These are phyloP conservation scores for Ceratina calcarata DNA, from an alignment of 1,140 invertebrate species.

Conservation along the genomic window DNA sequence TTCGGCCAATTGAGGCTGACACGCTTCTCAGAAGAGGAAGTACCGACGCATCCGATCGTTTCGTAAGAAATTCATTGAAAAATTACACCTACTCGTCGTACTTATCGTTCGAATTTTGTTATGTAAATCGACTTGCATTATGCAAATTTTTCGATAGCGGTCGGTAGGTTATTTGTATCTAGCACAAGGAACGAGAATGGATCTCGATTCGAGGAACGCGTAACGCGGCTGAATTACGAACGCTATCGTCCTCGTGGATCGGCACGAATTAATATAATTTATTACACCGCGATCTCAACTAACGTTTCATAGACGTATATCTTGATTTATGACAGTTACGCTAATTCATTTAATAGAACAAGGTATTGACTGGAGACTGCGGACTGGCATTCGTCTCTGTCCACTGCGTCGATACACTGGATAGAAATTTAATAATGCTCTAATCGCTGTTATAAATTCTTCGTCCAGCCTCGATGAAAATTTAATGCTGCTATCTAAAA, in stretches of 20 bases:
- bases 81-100: neutral
- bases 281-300: constrained; percentile 17
- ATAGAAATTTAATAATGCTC: neutral
- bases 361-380: constrained; percentile 6
- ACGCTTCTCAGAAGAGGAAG: neutral
- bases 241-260: constrained; percentile 5
- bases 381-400: neutral
- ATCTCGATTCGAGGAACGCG: constrained; percentile 16
- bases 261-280: constrained; percentile 23
- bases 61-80: neutral
- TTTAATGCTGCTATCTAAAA: constrained; percentile 7
- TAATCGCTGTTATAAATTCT: constrained; percentile 13
- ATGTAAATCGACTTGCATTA: neutral
- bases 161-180: neutral
- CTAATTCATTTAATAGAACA: constrained; percentile 33
- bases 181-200: neutral
- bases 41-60: neutral
- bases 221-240: constrained; percentile 15
- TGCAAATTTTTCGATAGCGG: neutral
- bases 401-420: neutral
- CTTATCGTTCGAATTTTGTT: neutral
- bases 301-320: constrained; percentile 10
- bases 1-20: neutral
- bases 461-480: neutral
- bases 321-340: constrained; percentile 24